phyloP scores from a whole-genome alignment of 1,140 invertebrate genomes.

The Brachionus rotundiformis region DNA sequence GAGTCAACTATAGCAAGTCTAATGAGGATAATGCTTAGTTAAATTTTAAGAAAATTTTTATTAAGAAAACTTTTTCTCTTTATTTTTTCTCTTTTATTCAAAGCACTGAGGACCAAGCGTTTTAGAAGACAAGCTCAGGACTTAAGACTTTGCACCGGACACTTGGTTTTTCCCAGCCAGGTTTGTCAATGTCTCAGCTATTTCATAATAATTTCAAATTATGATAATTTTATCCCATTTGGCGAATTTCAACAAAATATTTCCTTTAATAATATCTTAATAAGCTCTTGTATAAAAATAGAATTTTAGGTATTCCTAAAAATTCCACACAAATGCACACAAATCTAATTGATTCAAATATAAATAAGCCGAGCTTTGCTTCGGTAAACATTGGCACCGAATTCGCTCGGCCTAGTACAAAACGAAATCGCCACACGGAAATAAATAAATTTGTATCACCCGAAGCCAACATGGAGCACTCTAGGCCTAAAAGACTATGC shows the following conservation, averaged over 20 bases:
- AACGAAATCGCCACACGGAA: neutral
- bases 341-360: neutral
- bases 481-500: conserved; percentile 1
- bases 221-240: conserved; percentile 11
- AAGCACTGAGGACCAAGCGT: neutral
- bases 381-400: neutral
- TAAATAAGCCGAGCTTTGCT: neutral
- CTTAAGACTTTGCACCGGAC: neutral
- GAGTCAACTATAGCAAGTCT: neutral
- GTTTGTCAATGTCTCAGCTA: neutral
- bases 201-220: neutral
- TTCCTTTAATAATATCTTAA: neutral
- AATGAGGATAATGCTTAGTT: neutral
- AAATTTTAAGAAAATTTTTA: neutral
- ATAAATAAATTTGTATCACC: neutral
- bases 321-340: neutral
- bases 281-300: neutral
- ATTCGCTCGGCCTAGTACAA: neutral
- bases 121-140: neutral
- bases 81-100: neutral
- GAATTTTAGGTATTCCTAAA: conserved; percentile 2
- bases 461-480: conserved; percentile 5
- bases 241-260: neutral
- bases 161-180: neutral
- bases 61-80: neutral